These are phyloP conservation scores for Drosophila peninsularis DNA, from an alignment of 2,888 invertebrate genomes.

Conservation along the genomic window DNA sequence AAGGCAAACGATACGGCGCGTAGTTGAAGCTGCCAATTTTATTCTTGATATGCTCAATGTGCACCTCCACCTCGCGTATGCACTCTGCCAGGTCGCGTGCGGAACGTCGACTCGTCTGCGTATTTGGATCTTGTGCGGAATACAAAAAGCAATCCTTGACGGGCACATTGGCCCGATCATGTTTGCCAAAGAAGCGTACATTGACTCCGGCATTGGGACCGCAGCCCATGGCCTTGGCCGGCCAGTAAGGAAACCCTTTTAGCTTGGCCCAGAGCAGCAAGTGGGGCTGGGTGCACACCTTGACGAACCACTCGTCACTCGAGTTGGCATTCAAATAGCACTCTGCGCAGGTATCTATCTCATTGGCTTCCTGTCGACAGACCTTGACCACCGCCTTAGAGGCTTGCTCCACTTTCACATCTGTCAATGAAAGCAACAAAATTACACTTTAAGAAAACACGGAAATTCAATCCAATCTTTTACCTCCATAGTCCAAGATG, in stretches of 20 bases:
- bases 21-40: slow-evolving; percentile 90
- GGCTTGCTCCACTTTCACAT: slow-evolving; percentile 66
- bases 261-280: slow-evolving; percentile 97
- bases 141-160: slow-evolving; percentile 93
- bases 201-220: slow-evolving; percentile 90
- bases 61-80: slow-evolving; percentile 90
- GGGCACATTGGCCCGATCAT: slow-evolving; percentile 96
- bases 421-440: slow-evolving; percentile 23
- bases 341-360: slow-evolving; percentile 96
- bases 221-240: slow-evolving; percentile 94
- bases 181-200: slow-evolving; percentile 97
- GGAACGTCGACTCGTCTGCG: slow-evolving; percentile 80
- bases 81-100: slow-evolving; percentile 87
- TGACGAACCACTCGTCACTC: slow-evolving; percentile 93
- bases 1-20: slow-evolving; percentile 89
- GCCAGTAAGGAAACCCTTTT: slow-evolving; percentile 98
- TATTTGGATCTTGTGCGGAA: slow-evolving; percentile 90
- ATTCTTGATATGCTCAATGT: slow-evolving; percentile 89
- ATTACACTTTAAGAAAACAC: not conserved
- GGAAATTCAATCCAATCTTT: not conserved
- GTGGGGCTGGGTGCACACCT: slow-evolving; percentile 96
- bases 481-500: slow-evolving; percentile 91
- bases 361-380: slow-evolving; percentile 94
- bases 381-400: slow-evolving; percentile 91
- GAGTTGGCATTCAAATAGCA: slow-evolving; percentile 95